These are phyloP conservation scores for Nyctereutes procyonoides DNA, from an alignment of 2,113 vertebrate species.

Conservation along the genomic window DNA sequence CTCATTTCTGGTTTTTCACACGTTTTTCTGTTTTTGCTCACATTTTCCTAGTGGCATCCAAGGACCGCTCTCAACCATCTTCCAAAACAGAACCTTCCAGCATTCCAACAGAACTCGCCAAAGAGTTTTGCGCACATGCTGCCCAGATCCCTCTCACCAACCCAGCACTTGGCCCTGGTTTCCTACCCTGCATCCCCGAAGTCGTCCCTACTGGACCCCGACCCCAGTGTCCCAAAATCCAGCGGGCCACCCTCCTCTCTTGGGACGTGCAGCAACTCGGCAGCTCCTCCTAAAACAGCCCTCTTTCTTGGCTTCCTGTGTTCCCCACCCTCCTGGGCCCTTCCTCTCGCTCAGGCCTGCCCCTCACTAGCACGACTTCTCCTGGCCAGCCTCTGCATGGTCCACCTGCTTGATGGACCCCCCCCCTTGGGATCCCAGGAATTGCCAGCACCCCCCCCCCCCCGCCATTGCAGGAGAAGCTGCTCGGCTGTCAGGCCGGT, in stretches of 20 bases:
- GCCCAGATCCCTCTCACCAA: rapidly evolving
- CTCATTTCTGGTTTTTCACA: rapidly evolving
- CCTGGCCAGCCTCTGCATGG: rapidly evolving
- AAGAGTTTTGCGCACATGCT: too few species aligned
- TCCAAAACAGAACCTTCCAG: too few species aligned
- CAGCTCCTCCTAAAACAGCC: not conserved
- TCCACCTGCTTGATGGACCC: rapidly evolving
- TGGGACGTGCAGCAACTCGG: rapidly evolving
- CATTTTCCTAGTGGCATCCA: rapidly evolving
- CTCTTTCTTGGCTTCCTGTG: not conserved
- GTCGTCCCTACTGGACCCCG: rapidly evolving
- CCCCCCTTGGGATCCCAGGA: rapidly evolving
- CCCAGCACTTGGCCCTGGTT: rapidly evolving
- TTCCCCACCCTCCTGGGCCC: rapidly evolving
- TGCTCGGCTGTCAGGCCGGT: too few species aligned
- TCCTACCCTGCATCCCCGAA: rapidly evolving
- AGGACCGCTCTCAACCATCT: rapidly evolving
- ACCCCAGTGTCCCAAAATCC: too few species aligned
- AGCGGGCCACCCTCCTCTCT: rapidly evolving
- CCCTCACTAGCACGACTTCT: rapidly evolving
- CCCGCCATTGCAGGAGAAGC: too few species aligned
- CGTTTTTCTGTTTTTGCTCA: too few species aligned
- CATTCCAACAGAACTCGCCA: rapidly evolving
- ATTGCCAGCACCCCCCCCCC: rapidly evolving
- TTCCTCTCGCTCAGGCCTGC: not conserved